phyloP scores from a whole-genome alignment of 2,797 vertebrate genomes.

The Rhinella marina region DNA sequence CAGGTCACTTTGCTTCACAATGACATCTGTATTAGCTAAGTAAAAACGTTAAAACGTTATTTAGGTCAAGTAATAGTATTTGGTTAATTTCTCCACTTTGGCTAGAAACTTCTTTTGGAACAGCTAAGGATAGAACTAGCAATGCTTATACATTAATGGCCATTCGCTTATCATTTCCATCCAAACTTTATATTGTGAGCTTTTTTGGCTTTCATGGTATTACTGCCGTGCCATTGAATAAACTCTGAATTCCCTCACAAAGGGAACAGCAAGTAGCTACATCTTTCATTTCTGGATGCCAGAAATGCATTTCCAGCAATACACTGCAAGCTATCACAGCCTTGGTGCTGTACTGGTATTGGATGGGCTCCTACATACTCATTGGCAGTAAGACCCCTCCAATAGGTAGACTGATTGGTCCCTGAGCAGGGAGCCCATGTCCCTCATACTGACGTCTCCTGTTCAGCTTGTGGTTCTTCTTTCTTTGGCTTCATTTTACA shows the following conservation, averaged over 20 bases:
- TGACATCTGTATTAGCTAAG: background rate
- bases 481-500: slow-evolving; percentile 84
- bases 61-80: background rate
- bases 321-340: background rate
- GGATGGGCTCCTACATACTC: background rate
- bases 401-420: background rate
- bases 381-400: slow-evolving; percentile 6
- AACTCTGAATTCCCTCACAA: slow-evolving; percentile 2
- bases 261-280: background rate
- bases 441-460: slow-evolving; percentile 80
- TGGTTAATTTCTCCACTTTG: background rate
- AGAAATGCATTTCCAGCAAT: slow-evolving; percentile 17
- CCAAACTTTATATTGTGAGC: background rate
- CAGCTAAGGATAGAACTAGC: background rate
- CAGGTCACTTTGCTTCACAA: background rate
- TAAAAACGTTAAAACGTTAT: background rate
- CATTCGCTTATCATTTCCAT: background rate
- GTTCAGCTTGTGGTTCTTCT: slow-evolving; percentile 71
- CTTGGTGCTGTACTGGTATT: background rate
- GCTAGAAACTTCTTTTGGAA: background rate
- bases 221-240: background rate
- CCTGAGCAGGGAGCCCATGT: background rate
- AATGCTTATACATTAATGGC: background rate
- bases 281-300: slow-evolving; percentile 1
- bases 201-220: slow-evolving; percentile 20